Base-by-base conservation (phyloP, 2,113 vertebrate species). In the Syrmaticus mikado region DNA sequence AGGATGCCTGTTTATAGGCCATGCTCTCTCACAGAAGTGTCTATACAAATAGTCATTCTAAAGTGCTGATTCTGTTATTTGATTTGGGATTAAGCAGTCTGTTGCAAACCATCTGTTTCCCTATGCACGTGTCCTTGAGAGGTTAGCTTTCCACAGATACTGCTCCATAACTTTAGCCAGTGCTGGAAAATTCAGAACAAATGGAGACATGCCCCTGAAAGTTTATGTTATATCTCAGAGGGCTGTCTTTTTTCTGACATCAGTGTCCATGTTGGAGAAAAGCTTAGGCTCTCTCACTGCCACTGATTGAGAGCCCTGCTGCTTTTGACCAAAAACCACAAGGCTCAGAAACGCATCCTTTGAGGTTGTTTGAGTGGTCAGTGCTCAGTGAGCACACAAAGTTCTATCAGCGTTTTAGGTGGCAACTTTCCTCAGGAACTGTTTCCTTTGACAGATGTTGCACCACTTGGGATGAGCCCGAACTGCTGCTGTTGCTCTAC, bases 51-150 rank as follows among this genome's bases (percentile, higher is more conserved):
- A 98, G 93, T 96, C 74, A 0, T 96, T 92, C 97, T 97, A 96
- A 98, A 98, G 93, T 98, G 97, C 97, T 98, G 97, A 98, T 98
- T 97, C 96, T 97, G 94, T 97, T 98, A 98, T 98, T 98, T 98
- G 97, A 98, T 98, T 98, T 98, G 98, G 97, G 98, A 98, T 98
- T 98, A 98, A 97, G 97, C 97, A 98, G 97, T 97, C 97, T 97
- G 97, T 97, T 98, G 96, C 97, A 97, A 97, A 97, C 97, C 98
- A 97, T 98, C 97, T 98, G 98, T 96, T 98, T 98, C 96, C 92
- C 96, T 97, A 97, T 97, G 97, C 97, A 96, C 82, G 76, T 41
- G 97, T 98, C 98, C 98, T 98, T 98, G 98, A 97, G 96, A 98
- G 97, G 97, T 98, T 98, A 98, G 96, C 95, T 97, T 97, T 97